phyloP scores from a whole-genome alignment of 2,797 vertebrate species.

The Catamblyrhynchus diadema region DNA sequence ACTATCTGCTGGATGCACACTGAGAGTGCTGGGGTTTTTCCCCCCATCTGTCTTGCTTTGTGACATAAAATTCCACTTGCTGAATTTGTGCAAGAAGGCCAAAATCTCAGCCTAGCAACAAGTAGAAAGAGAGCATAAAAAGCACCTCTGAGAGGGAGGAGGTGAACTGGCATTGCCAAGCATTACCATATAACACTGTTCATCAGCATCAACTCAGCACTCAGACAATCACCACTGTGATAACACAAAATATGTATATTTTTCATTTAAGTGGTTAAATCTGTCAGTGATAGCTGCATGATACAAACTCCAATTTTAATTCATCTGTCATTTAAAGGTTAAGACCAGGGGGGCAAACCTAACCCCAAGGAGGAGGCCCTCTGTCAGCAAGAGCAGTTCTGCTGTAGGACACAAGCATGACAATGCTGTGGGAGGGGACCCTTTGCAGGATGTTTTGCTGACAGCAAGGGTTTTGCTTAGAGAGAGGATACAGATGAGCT shows the following conservation, averaged over 20 bases:
- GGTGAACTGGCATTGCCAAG: not conserved
- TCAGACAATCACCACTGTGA: not conserved
- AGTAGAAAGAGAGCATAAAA: not conserved
- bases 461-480: not conserved
- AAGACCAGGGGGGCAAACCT: not conserved
- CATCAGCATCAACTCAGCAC: not conserved
- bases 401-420: not conserved
- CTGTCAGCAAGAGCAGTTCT: not conserved
- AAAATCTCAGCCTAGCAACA: not conserved
- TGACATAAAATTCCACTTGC: not conserved
- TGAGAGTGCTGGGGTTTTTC: fast-evolving
- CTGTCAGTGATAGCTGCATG: not conserved
- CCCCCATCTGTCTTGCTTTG: not conserved
- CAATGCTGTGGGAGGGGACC: not conserved
- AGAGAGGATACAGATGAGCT: not conserved
- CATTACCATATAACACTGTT: not conserved
- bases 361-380: not conserved
- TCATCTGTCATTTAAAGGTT: not conserved
- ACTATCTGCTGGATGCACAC: not conserved
- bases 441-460: not conserved
- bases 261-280: not conserved
- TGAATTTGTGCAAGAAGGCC: not conserved
- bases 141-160: not conserved
- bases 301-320: not conserved
- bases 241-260: fast-evolving